These are phyloP conservation scores for Dascillus cervinus DNA, from an alignment of 2,888 invertebrate genomes.

Conservation along the genomic window DNA sequence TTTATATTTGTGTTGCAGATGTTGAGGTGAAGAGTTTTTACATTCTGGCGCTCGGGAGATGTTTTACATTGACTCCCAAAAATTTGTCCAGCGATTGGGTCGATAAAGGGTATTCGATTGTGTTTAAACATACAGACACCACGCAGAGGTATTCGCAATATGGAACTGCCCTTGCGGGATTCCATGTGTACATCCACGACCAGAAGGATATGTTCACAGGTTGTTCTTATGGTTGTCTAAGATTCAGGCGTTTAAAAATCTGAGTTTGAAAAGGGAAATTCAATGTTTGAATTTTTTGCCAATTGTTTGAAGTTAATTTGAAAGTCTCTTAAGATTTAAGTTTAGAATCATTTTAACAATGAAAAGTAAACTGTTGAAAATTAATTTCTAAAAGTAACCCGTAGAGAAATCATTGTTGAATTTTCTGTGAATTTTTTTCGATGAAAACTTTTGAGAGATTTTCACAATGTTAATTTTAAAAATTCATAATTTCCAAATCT, in stretches of 20 bases:
- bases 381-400: conserved; percentile 29
- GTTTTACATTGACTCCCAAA: conserved; percentile 52
- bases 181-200: conserved; percentile 56
- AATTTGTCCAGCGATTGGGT: conserved; percentile 39
- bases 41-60: conserved; percentile 52
- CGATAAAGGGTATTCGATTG: conserved; percentile 51
- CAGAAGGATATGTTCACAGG: conserved; percentile 45
- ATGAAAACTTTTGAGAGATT: no score
- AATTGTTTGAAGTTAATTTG: no score
- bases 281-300: no score
- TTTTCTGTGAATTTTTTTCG: no score
- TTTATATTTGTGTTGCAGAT: no score
- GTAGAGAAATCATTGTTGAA: no score
- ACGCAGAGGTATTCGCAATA: background rate
- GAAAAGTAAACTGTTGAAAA: conserved; percentile 25
- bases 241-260: no score
- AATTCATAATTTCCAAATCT: no score
- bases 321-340: no score
- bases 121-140: conserved; percentile 44
- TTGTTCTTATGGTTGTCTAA: no score
- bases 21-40: conserved; percentile 44
- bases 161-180: conserved; percentile 42
- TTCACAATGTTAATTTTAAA: no score
- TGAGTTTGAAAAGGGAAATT: no score
- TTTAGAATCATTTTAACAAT: background rate